phyloP scores from a whole-genome alignment of 2,888 invertebrate species.

The Galeopsomyia nigrocyanea region DNA sequence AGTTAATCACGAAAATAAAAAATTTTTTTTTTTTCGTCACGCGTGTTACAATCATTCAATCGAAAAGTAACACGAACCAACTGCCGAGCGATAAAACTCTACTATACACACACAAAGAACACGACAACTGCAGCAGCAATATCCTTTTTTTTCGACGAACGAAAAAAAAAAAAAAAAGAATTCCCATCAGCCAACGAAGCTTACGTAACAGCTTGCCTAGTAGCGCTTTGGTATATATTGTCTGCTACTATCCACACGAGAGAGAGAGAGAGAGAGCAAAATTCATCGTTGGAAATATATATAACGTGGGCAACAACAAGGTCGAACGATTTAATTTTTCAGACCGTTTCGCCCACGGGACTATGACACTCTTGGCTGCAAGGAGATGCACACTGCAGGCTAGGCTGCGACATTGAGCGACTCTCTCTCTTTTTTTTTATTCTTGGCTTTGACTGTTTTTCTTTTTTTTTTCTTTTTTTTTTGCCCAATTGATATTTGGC shows the following conservation, averaged over 20 bases:
- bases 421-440: neutral
- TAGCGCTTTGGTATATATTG: slow-evolving; percentile 26
- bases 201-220: slow-evolving; percentile 12
- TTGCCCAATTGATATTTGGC: too few relatives aligned
- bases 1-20: too few relatives aligned
- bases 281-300: slow-evolving; percentile 10
- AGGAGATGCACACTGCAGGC: too few relatives aligned
- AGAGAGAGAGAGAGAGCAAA: neutral
- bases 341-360: slow-evolving; percentile 1
- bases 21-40: too few relatives aligned
- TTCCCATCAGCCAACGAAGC: slow-evolving; percentile 17
- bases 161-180: neutral
- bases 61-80: too few relatives aligned
- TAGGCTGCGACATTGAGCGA: slow-evolving; percentile 7
- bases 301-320: neutral
- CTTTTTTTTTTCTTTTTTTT: too few relatives aligned
- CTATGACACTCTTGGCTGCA: neutral
- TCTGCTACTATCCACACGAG: neutral
- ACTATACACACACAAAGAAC: too few relatives aligned
- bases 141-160: too few relatives aligned
- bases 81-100: too few relatives aligned
- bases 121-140: too few relatives aligned
- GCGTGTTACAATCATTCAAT: too few relatives aligned
- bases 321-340: slow-evolving; percentile 39
- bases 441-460: too few relatives aligned